phyloP scores from a whole-genome alignment of 2,888 invertebrate genomes.

The Hofmannophila pseudospretella region DNA sequence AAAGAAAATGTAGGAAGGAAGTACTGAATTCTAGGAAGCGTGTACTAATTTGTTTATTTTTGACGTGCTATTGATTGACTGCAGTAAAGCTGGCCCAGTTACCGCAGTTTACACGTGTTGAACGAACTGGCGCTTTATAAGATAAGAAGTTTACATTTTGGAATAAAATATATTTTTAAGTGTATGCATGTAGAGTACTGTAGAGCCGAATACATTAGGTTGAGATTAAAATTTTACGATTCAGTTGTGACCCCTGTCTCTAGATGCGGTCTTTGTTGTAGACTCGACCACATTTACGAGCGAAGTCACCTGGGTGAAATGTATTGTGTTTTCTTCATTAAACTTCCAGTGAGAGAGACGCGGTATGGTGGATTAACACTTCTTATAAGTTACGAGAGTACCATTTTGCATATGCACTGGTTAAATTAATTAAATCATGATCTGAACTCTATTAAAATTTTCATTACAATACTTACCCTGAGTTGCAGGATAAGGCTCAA shows the following conservation, averaged over 20 bases:
- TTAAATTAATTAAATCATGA: no score
- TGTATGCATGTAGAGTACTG: no score
- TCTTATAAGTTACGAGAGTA: neutral
- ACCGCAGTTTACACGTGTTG: conserved; percentile 48
- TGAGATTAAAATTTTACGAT: conserved; percentile 6
- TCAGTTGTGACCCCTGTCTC: conserved; percentile 9
- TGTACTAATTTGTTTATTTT: conserved; percentile 48
- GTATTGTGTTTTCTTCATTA: neutral
- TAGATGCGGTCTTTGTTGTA: conserved; percentile 2
- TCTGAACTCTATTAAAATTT: no score
- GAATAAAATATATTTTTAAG: neutral
- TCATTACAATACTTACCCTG: no score
- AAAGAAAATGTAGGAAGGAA: conserved; percentile 1
- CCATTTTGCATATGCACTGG: no score
- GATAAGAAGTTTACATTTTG: neutral
- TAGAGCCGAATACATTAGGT: neutral
- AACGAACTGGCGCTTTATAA: conserved; percentile 13
- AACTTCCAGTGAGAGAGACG: neutral
- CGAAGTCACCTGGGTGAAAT: neutral
- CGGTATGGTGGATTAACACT: neutral
- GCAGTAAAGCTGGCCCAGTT: conserved; percentile 51
- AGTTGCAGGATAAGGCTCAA: no score
- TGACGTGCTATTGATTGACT: conserved; percentile 52
- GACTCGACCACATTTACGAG: conserved; percentile 1
- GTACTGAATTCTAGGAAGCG: conserved; percentile 9